Base-by-base conservation (phyloP, 2,797 vertebrate genomes). In the Esox masquinongy region DNA sequence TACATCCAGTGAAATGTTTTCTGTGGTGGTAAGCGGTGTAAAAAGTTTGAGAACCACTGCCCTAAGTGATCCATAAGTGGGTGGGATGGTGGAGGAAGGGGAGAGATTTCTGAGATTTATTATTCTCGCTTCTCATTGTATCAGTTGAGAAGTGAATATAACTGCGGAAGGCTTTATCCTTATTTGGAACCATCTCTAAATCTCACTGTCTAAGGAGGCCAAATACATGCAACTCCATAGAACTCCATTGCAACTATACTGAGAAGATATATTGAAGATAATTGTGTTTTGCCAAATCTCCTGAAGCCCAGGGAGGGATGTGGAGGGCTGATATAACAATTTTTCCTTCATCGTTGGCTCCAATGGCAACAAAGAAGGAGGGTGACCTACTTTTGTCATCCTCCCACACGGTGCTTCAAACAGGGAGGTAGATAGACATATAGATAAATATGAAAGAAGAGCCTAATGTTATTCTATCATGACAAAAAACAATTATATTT, bases 351-450 rank as follows among this genome's bases (percentile, higher is more conserved):
- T 70, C 4, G 43, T 77, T 72, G 66, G 50, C 29, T 24, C 53
- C 50, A 26, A 77, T 70, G 67, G 61, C 63, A 75, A 76, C 66
- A 70, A 36, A 75, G 70, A 72, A 61, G 51, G 51, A 72, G 73
- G 61, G 64, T 78, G 77, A 77, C 70, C 79, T 81, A 69, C 68
- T 71, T 79, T 0, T 0, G 15, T 0, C 2, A 36, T 1, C 29
- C 5, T 64, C n/a, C 82, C 1, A 34, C 68, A 69, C 49, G 29
- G 49, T 31, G 39, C n/a, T 75, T 43, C 53, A 16, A 19, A 56
- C 9, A 53, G 50, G 29, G 17, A 36, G 71, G 71, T 61, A 22
- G 22, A 59, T 11, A 24, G 1, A 61, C 2, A 61, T 26, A 22
- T 16, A 39, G 31, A 61, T 26, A 43, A 39, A 71, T 26, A 29